Conservation (phyloP, 2,888 invertebrate species). For the Mylabris sibirica region DNA sequence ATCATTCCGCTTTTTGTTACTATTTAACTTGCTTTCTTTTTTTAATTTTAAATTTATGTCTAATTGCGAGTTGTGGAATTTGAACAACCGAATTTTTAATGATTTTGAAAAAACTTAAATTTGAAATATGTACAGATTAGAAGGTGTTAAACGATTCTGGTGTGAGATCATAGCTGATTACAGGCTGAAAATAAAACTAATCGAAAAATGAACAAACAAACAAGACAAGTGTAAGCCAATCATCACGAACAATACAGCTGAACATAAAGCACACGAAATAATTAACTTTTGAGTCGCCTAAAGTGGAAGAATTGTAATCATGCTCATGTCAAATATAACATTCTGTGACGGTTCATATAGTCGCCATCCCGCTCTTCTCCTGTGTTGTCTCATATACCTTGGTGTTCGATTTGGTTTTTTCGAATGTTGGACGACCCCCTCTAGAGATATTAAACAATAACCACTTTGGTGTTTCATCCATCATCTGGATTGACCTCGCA, state of each 20-base stretch:
- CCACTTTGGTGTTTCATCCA: constrained; percentile 61
- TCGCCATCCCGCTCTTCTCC: too few species aligned
- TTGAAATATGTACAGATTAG: background rate
- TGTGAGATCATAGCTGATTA: background rate
- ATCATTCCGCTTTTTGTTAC: constrained; percentile 43
- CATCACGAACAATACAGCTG: constrained; percentile 37
- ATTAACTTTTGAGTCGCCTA: constrained; percentile 41
- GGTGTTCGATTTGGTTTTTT: constrained; percentile 48
- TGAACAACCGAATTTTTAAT: constrained; percentile 23
- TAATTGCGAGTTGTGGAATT: constrained; percentile 36
- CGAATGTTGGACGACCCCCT: constrained; percentile 54
- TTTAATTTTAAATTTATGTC: constrained; percentile 43
- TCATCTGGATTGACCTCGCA: constrained; percentile 52
- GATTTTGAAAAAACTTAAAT: background rate
- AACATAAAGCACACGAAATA: constrained; percentile 44
- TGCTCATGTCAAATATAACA: constrained; percentile 52
- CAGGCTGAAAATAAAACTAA: constrained; percentile 20
- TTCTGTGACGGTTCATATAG: constrained; percentile 42
- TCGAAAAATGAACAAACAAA: constrained; percentile 23
- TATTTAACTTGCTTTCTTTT: constrained; percentile 42
- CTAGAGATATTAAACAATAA: constrained; percentile 61
- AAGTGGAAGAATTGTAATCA: constrained; percentile 51
- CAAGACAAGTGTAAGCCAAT: constrained; percentile 38
- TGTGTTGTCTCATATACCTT: constrained; percentile 46
- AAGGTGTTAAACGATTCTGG: background rate